phyloP scores from a whole-genome alignment of 2,113 vertebrate genomes.

The Butorides virescens region DNA sequence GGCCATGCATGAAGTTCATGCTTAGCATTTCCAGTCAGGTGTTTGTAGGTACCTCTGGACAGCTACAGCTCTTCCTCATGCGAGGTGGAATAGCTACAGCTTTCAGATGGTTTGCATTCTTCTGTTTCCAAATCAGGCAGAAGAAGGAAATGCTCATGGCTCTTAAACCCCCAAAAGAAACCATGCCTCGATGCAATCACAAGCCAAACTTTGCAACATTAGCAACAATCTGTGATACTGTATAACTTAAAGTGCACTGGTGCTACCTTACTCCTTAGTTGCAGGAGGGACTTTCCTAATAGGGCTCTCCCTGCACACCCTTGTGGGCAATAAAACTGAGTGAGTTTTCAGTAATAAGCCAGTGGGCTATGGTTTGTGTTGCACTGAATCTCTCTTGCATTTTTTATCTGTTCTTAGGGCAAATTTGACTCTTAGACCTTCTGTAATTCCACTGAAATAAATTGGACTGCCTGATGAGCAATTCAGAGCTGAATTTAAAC shows the following conservation, averaged over 20 bases:
- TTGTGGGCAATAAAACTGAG: not conserved
- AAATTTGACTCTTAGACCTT: conserved; percentile 11
- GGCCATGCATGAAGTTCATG: not conserved
- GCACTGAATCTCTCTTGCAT: not conserved
- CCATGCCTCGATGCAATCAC: accelerated
- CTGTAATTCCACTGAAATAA: conserved; percentile 15
- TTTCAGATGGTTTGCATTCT: not conserved
- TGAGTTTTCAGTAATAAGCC: not conserved
- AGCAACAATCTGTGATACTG: not conserved
- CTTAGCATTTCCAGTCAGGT: not conserved
- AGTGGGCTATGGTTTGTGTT: not conserved
- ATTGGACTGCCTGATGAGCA: not conserved
- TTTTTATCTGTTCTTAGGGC: conserved; percentile 20
- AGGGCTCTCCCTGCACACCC: not conserved
- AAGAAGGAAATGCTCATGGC: not conserved
- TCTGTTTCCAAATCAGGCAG: not conserved
- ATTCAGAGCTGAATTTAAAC: conserved; percentile 33
- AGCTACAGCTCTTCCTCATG: not conserved
- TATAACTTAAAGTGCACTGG: not conserved
- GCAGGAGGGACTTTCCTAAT: not conserved
- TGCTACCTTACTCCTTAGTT: not conserved
- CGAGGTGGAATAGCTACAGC: not conserved
- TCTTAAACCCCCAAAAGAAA: not conserved
- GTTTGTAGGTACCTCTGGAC: not conserved
- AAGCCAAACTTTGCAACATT: not conserved